Conservation (phyloP, 2,113 vertebrate species). For the Xenopus tropicalis region DNA sequence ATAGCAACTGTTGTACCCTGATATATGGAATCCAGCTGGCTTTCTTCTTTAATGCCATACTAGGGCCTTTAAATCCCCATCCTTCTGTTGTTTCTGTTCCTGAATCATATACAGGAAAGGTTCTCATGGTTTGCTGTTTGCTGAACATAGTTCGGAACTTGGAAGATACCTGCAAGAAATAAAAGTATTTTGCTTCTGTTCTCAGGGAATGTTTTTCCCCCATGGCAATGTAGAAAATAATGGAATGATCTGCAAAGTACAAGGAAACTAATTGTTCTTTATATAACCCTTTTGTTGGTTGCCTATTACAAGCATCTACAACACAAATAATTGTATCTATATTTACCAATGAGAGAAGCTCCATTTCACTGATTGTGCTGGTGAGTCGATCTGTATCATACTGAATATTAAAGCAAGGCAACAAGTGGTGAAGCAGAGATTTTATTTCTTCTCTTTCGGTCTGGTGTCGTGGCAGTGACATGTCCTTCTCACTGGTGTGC, state of each 20-base stretch:
- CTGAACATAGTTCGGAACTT: slow-evolving; percentile 66
- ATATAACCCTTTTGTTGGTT: too few species aligned
- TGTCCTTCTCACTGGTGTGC: neutral
- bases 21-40: slow-evolving; percentile 66
- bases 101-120: slow-evolving; percentile 59
- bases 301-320: too few species aligned
- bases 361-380: slow-evolving; percentile 60
- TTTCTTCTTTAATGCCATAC: slow-evolving; percentile 62
- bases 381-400: slow-evolving; percentile 53
- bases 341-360: slow-evolving; percentile 63
- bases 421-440: slow-evolving; percentile 58
- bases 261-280: too few species aligned
- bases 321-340: too few species aligned
- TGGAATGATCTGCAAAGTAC: too few species aligned
- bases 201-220: too few species aligned
- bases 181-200: too few species aligned
- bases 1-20: slow-evolving; percentile 51
- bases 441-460: slow-evolving; percentile 57
- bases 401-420: slow-evolving; percentile 59
- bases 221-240: too few species aligned
- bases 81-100: slow-evolving; percentile 48
- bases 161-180: slow-evolving; percentile 54
- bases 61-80: slow-evolving; percentile 49
- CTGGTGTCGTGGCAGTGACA: slow-evolving; percentile 49
- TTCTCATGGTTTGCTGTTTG: slow-evolving; percentile 65